Percentiles rank a stretch among this genome's conserved stretches.
Evolutionary conservation across 1,140 invertebrate species (phyloP).

Genomic region (Bombus confusus): DNA sequence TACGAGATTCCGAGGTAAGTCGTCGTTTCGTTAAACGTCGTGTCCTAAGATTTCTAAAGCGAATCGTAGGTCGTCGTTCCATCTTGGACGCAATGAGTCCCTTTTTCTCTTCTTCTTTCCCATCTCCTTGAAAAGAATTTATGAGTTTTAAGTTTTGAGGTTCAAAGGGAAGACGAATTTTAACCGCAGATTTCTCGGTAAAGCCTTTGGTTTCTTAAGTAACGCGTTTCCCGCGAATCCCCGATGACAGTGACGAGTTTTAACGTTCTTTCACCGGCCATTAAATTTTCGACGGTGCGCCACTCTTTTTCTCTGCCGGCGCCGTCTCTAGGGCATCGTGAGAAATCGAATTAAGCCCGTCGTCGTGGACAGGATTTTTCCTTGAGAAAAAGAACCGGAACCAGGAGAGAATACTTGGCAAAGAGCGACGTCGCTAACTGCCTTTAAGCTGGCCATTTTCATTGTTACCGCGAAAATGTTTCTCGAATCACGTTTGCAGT

Average conservation of each 20-base stretch:
- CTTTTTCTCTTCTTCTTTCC: background rate
- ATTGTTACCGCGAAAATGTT: background rate
- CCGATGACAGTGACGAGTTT: background rate
- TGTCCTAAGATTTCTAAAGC: background rate
- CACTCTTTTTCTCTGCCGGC: background rate
- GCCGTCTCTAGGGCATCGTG: slow-evolving; percentile 12
- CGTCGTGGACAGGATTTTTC: slow-evolving; percentile 16
- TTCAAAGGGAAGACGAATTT: background rate
- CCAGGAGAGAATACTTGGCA: background rate
- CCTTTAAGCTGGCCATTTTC: background rate
- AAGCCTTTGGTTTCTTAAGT: background rate
- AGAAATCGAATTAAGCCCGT: slow-evolving; percentile 38
- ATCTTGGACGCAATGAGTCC: background rate
- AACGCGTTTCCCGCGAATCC: background rate
- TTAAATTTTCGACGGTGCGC: slow-evolving; percentile 38
- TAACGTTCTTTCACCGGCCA: slow-evolving; percentile 7
- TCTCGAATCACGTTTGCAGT: background rate
- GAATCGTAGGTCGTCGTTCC: background rate
- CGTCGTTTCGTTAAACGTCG: background rate
- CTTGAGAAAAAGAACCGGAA: background rate
- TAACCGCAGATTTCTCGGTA: background rate
- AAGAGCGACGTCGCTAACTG: background rate
- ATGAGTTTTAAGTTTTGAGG: background rate
- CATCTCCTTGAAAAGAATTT: background rate
- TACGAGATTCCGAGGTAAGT: background rate